Percentiles rank a stretch among this genome's conserved stretches.
Evolutionary conservation across 1,140 invertebrate species (phyloP).

Genomic region (Bacillus rossius): DNA sequence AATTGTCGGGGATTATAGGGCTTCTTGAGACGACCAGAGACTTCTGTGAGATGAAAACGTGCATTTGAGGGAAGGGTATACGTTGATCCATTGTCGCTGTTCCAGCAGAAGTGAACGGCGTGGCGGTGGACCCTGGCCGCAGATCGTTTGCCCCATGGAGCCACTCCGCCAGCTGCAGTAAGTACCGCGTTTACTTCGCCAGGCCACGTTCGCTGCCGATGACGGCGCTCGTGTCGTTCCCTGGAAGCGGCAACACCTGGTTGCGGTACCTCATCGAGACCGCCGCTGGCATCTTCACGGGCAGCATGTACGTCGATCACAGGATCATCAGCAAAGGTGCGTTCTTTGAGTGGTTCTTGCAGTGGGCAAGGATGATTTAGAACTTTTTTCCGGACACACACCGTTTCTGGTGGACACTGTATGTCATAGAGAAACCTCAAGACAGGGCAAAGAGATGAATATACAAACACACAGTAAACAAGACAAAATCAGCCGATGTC

Average conservation of each 20-base stretch:
- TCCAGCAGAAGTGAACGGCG: background rate
- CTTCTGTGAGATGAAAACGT: too few species aligned
- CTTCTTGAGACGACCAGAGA: too few species aligned
- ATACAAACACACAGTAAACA: too few species aligned
- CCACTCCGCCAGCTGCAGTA: constrained; percentile 11
- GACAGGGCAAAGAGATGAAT: too few species aligned
- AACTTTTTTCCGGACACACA: too few species aligned
- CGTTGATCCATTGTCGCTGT: too few species aligned
- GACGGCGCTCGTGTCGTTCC: constrained; percentile 33
- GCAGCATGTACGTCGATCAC: constrained; percentile 33
- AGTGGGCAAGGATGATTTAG: too few species aligned
- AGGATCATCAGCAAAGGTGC: constrained; percentile 27
- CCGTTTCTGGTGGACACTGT: too few species aligned
- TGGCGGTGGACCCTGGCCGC: constrained; percentile 8
- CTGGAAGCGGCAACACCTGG: constrained; percentile 40
- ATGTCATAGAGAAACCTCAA: too few species aligned
- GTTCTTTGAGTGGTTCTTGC: background rate
- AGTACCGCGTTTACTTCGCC: constrained; percentile 15
- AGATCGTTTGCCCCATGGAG: constrained; percentile 16
- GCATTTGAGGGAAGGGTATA: too few species aligned
- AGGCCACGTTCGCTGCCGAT: constrained; percentile 19
- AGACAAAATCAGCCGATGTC: too few species aligned
- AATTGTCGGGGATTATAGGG: too few species aligned
- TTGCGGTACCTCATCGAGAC: constrained; percentile 34
- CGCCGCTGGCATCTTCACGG: constrained; percentile 36